Evolutionary conservation across 2,113 vertebrate species (phyloP).

Genomic region (human (Homo sapiens)): GRCh38 chr18:48365001-48365500

Average conservation of each 20-base stretch:
- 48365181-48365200: neutral
- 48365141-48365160: neutral
- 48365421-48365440: neutral
- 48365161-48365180: neutral
- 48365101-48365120: neutral
- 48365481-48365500: neutral
- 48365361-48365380: neutral
- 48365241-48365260: neutral
- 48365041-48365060: neutral
- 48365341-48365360: neutral
- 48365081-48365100: neutral
- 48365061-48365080: neutral
- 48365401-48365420: neutral
- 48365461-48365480: neutral
- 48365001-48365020: neutral
- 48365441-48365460: neutral
- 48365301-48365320: neutral
- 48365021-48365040: neutral
- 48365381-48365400: neutral
- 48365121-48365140: neutral
- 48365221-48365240: neutral
- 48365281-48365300: neutral
- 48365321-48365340: neutral
- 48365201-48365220: neutral
- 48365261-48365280: neutral